Evolutionary conservation across 1,140 invertebrate species (phyloP).

Genomic region (Neoseiulus cucumeris): DNA sequence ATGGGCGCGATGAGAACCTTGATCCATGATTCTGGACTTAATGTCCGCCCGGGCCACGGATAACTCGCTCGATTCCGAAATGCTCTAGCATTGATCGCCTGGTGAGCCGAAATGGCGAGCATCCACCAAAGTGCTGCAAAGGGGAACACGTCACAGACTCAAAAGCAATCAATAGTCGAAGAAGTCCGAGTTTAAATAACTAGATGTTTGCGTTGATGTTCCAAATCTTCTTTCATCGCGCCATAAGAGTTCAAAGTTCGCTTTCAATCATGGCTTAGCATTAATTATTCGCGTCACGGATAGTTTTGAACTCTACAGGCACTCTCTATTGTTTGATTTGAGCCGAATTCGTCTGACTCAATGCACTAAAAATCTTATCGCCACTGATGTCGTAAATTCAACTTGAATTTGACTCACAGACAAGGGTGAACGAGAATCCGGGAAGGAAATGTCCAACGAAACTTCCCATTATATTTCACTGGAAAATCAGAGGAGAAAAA

Average conservation of each 20-base stretch:
- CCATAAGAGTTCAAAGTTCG: neutral
- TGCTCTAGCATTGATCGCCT: neutral
- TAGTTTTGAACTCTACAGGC: too few relatives aligned
- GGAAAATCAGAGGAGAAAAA: too few relatives aligned
- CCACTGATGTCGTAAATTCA: too few relatives aligned
- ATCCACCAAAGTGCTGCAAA: neutral
- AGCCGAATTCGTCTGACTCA: too few relatives aligned
- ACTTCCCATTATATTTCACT: neutral
- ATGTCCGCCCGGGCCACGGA: neutral
- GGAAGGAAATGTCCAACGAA: neutral
- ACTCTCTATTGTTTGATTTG: too few relatives aligned
- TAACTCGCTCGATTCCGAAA: neutral
- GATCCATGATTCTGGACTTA: neutral
- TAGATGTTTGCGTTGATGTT: neutral
- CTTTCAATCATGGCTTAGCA: neutral
- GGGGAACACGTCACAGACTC: neutral
- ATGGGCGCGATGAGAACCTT: neutral
- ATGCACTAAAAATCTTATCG: too few relatives aligned
- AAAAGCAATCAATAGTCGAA: neutral
- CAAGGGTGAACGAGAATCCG: neutral
- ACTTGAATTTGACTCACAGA: neutral
- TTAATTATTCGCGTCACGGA: too few relatives aligned
- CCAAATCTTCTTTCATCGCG: neutral
- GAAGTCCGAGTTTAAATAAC: neutral
- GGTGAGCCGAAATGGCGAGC: neutral